A percentile compares a stretch with the other conserved stretches of the same genome.
Conservation (phyloP, 2,113 vertebrate genomes). For the Strix aluco region DNA sequence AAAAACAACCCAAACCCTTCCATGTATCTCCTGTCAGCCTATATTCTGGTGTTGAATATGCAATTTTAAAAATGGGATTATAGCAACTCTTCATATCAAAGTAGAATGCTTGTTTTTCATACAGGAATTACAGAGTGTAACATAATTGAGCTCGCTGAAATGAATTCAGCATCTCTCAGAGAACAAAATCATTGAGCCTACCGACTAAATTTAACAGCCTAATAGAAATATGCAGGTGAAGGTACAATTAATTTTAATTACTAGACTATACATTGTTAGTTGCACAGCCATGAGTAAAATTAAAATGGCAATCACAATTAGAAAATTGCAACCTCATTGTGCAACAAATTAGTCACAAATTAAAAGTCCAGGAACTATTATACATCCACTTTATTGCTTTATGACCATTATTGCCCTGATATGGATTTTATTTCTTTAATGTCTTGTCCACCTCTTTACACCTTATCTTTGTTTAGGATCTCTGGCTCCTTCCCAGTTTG, state of each 20-base stretch:
- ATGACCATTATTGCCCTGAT: constrained; percentile 46
- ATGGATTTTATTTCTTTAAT: constrained; percentile 55
- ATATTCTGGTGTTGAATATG: background rate
- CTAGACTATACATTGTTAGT: constrained; percentile 85
- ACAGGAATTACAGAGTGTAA: constrained; percentile 60
- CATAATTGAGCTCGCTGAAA: constrained; percentile 67
- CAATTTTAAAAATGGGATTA: constrained; percentile 5
- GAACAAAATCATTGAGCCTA: constrained; percentile 73
- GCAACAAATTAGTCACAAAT: constrained; percentile 92
- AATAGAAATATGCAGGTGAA: constrained; percentile 86
- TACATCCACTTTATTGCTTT: constrained; percentile 62
- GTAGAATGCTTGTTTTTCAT: constrained; percentile 64
- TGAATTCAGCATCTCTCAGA: constrained; percentile 68
- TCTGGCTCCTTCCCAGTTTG: constrained; percentile 12
- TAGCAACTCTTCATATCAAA: constrained; percentile 35
- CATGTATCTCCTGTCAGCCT: background rate
- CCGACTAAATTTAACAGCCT: constrained; percentile 77
- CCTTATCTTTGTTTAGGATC: constrained; percentile 51
- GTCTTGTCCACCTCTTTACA: constrained; percentile 42
- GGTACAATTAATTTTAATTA: constrained; percentile 97
- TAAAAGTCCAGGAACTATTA: constrained; percentile 76
- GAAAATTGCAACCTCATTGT: constrained; percentile 90
- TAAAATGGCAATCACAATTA: constrained; percentile 99
- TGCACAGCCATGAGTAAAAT: constrained; percentile 96
- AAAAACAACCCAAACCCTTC: background rate